Conservation (phyloP, 2,888 invertebrate genomes). For the Sinohyriopsis cumingii region DNA sequence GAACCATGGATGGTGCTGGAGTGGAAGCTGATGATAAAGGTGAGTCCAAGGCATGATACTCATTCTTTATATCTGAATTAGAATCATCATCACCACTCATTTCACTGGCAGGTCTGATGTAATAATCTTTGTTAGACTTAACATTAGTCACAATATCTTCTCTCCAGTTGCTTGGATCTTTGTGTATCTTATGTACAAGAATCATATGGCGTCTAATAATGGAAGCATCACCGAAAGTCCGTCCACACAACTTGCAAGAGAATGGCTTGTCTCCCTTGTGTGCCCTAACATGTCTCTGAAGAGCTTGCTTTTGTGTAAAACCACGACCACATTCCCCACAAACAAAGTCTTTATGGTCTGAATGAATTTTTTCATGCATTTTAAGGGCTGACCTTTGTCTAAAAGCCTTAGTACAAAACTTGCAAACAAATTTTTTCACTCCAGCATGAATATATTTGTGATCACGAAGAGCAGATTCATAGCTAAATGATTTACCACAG, state of each 20-base stretch:
- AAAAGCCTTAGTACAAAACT: conserved; percentile 67
- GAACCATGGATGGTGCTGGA: no score
- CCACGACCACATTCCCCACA: conserved; percentile 71
- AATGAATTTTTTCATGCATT: conserved; percentile 71
- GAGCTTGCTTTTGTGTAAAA: conserved; percentile 72
- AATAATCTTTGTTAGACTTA: conserved; percentile 3
- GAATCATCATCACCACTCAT: no score
- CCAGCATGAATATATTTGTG: conserved; percentile 66
- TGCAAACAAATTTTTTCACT: conserved; percentile 68
- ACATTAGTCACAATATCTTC: conserved; percentile 46
- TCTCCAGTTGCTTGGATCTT: conserved; percentile 50
- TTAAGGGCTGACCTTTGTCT: conserved; percentile 69
- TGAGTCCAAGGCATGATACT: no score
- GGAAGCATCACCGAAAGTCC: conserved; percentile 65
- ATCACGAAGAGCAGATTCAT: conserved; percentile 58
- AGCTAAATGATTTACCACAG: conserved; percentile 58
- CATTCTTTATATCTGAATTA: no score
- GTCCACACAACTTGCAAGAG: conserved; percentile 69
- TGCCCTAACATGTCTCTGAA: conserved; percentile 72
- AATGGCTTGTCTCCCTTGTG: conserved; percentile 71
- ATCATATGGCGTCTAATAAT: conserved; percentile 57
- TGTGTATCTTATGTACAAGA: conserved; percentile 57
- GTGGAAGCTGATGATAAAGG: no score
- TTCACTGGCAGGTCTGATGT: neutral
- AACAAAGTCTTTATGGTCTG: conserved; percentile 66